Base-by-base conservation (phyloP, 2,113 vertebrate species). In the Dasypus novemcinctus region DNA sequence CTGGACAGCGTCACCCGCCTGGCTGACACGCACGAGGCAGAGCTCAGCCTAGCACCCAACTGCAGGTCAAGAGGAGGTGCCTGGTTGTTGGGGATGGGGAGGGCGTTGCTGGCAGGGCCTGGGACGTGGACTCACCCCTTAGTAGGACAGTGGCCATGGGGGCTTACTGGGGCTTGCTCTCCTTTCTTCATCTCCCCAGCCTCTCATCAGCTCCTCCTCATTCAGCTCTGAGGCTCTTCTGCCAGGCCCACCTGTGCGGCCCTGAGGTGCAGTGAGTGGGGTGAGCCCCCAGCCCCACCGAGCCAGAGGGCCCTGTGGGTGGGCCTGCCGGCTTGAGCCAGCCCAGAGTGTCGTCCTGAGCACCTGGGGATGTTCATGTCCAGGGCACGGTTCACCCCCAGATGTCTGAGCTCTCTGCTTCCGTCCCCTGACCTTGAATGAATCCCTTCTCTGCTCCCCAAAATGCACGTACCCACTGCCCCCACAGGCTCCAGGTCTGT, bases 181-280 rank as follows among this genome's bases (percentile, higher is more conserved):
- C 2, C 33, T 68, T 49, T 64, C 33, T 59, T 31, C 36, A 63
- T 21, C 33, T 27, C 46, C 38, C 5, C 33, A 11, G 0, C 54
- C 29, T 36, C 57, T 46, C 21, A 27, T n/a, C 54, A 4, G 10
- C 7, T 2, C 17, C 7, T 31, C 38, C 49, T 69, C 5, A 0
- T 33, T 71, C n/a, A 0, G 9, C 38, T 41, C 79, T 18, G 8
- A 69, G 69, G 20, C 61, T 46, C 17, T 78, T 49, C 21, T 11
- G n/a, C 18, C 7, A 21, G 57, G 21, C 57, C 3, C 57, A 59
- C 57, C 57, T 59, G 29, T 36, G 49, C 4, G 6, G 7, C 23
- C 29, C 0, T 38, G 2, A 54, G 27, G 38, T 23, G 3, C 6
- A 0, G 59, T 0, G 20, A 8, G 6, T 0, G 0, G 68, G 17